phyloP scores from a whole-genome alignment of 2,888 invertebrate species.

The Campoplex nolae region DNA sequence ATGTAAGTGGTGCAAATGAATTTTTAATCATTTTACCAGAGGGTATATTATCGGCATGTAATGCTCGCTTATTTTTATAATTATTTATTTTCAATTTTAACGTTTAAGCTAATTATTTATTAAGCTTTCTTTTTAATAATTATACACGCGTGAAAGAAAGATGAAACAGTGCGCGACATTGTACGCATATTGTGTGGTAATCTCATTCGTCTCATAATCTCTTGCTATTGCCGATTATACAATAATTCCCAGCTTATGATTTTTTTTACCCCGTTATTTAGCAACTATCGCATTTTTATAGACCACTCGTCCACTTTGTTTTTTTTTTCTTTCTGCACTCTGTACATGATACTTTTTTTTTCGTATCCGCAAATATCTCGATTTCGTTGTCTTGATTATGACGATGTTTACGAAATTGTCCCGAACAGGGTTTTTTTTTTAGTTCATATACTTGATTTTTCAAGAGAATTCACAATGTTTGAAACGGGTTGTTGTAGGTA shows the following conservation, averaged over 20 bases:
- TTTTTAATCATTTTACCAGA: slow-evolving; percentile 78
- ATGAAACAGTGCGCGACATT: slow-evolving; percentile 50
- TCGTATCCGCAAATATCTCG: slow-evolving; percentile 50
- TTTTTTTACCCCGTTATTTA: slow-evolving; percentile 36
- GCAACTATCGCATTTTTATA: slow-evolving; percentile 46
- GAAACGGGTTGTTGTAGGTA: slow-evolving; percentile 80
- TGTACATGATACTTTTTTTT: slow-evolving; percentile 36
- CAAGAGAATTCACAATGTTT: slow-evolving; percentile 73
- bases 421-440: slow-evolving; percentile 45
- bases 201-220: slow-evolving; percentile 60
- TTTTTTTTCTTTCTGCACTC: slow-evolving; percentile 59
- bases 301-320: slow-evolving; percentile 29
- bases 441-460: too few relatives aligned
- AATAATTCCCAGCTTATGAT: slow-evolving; percentile 53
- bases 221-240: slow-evolving; percentile 63
- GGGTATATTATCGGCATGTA: slow-evolving; percentile 80
- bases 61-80: slow-evolving; percentile 84
- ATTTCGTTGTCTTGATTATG: slow-evolving; percentile 54
- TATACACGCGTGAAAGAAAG: slow-evolving; percentile 47
- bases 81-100: slow-evolving; percentile 80
- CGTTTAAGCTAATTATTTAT: slow-evolving; percentile 60
- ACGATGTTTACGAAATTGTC: slow-evolving; percentile 64
- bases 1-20: slow-evolving; percentile 81
- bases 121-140: slow-evolving; percentile 68
- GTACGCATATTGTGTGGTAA: slow-evolving; percentile 44